Evolutionary conservation across 30 jellyfish, hydroid and myxozoan species (phyloP).

Genomic region (Catostylus mosaicus): DNA sequence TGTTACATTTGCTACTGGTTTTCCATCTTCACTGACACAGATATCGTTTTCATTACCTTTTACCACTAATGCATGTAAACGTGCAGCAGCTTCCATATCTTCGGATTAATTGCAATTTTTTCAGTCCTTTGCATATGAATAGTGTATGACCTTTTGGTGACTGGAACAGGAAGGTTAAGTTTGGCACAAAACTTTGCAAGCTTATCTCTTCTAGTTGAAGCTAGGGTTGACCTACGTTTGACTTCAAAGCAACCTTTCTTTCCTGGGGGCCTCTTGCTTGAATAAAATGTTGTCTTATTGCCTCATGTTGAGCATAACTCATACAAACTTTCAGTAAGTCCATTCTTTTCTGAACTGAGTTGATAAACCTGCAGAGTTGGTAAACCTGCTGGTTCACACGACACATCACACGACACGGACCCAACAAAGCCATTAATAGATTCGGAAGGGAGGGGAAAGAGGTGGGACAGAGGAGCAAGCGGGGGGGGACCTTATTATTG

Average conservation of each 20-base stretch:
- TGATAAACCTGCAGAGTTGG: neutral
- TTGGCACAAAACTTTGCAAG: slow-evolving; percentile 30
- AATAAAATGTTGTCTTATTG: neutral
- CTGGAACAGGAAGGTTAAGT: slow-evolving; percentile 28
- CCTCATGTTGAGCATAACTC: neutral
- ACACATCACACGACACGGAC: too few relatives aligned
- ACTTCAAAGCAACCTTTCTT: slow-evolving; percentile 36
- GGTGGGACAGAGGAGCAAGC: too few relatives aligned
- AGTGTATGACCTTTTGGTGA: slow-evolving; percentile 24
- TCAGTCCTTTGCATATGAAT: slow-evolving; percentile 14
- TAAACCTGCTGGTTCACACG: too few relatives aligned
- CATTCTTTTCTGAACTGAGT: neutral
- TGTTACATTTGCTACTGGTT: slow-evolving; percentile 19
- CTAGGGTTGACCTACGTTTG: slow-evolving; percentile 18
- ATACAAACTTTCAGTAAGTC: slow-evolving; percentile 23
- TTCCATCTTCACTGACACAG: slow-evolving; percentile 20
- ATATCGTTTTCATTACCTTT: slow-evolving; percentile 22
- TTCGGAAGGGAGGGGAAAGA: too few relatives aligned
- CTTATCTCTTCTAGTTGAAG: slow-evolving; percentile 11
- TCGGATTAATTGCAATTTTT: neutral
- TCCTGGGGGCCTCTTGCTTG: slow-evolving; percentile 39
- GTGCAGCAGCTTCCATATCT: slow-evolving; percentile 31
- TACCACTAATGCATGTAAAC: neutral
- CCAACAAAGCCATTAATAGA: too few relatives aligned
- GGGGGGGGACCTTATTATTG: too few relatives aligned